These are phyloP conservation scores for Rhagoletis pomonella DNA, from an alignment of 1,140 invertebrate species.

Conservation along the genomic window DNA sequence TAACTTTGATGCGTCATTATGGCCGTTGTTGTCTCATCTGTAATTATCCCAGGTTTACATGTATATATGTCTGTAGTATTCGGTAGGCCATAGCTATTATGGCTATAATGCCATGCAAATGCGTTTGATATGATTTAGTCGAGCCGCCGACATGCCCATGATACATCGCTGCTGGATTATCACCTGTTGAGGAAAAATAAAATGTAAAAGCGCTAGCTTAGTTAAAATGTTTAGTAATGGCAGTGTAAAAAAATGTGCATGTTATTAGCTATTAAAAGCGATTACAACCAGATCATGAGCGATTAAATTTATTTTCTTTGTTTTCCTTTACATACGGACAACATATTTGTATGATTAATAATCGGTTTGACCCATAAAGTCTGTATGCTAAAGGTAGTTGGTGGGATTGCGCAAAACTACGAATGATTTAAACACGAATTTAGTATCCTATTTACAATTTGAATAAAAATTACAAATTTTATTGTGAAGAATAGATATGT, in stretches of 20 bases:
- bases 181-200: slow-evolving; percentile 69
- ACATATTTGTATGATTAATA: no score
- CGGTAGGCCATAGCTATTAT: slow-evolving; percentile 42
- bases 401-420: no score
- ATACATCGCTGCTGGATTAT: slow-evolving; percentile 79
- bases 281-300: background rate
- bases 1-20: background rate
- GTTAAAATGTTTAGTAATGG: no score
- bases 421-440: no score
- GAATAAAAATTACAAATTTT: no score
- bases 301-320: background rate
- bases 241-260: no score
- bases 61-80: slow-evolving; percentile 41
- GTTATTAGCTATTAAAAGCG: background rate
- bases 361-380: no score
- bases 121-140: slow-evolving; percentile 72
- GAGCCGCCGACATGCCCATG: slow-evolving; percentile 77
- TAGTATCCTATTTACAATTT: no score
- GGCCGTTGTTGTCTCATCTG: background rate
- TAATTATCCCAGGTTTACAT: slow-evolving; percentile 49
- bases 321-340: no score
- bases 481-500: no score
- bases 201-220: background rate
- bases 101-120: slow-evolving; percentile 59
- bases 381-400: no score